Percentiles rank a stretch among this genome's conserved stretches.
These are phyloP conservation scores for Lithophane leautieri DNA, from an alignment of 2,888 invertebrate genomes.

Conservation along the genomic window DNA sequence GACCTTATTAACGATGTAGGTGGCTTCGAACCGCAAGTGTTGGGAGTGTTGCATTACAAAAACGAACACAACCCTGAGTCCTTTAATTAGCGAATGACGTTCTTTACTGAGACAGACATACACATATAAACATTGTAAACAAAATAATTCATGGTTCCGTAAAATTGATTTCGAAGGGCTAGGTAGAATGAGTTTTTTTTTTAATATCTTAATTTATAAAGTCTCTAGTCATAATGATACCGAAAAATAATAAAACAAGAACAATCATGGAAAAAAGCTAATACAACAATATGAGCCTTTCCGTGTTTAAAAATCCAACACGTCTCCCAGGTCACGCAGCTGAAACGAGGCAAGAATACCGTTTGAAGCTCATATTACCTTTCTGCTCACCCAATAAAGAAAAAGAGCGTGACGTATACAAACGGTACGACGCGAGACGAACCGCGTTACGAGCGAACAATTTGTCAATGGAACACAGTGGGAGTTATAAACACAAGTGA, in stretches of 20 bases:
- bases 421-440: conserved; percentile 61
- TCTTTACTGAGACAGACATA: conserved; percentile 19
- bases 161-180: not conserved
- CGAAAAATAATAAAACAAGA: conserved; percentile 7
- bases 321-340: conserved; percentile 41
- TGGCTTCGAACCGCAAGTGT: conserved; percentile 73
- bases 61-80: conserved; percentile 76
- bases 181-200: not conserved
- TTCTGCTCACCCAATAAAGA: conserved; percentile 62
- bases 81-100: conserved; percentile 78
- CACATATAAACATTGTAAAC: not conserved
- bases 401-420: conserved; percentile 64
- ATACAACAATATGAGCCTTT: conserved; percentile 11
- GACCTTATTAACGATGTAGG: conserved; percentile 70
- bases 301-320: conserved; percentile 43
- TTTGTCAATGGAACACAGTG: conserved; percentile 69
- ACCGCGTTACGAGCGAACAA: conserved; percentile 66
- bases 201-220: not conserved
- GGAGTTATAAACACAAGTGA: conserved; percentile 65
- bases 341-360: conserved; percentile 58
- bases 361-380: conserved; percentile 60
- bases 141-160: not conserved
- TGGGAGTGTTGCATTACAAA: conserved; percentile 78
- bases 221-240: not conserved
- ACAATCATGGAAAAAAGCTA: conserved; percentile 12